Base-by-base conservation (phyloP, 2,888 invertebrate genomes). In the Rapana venosa region DNA sequence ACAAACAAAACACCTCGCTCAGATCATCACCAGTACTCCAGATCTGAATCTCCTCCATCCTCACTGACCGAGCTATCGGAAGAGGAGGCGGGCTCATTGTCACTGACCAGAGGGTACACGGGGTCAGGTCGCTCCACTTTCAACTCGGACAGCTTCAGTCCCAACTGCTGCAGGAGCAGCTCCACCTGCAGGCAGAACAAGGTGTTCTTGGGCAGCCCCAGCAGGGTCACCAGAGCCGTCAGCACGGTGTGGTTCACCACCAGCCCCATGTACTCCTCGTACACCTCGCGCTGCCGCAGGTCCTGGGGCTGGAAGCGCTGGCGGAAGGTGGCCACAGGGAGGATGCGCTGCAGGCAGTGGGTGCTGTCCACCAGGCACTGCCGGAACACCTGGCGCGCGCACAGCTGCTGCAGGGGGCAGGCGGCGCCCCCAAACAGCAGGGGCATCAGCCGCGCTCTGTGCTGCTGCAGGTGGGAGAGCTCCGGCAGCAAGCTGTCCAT, bases 11-110 rank as follows among this genome's bases (percentile, higher is more conserved):
- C 61, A 61, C 2, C 61, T 20, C 47, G 47, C 47, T 47, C 47
- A 35, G 6, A 13, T 35, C 83, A 86, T 94, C 92, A 95, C 95
- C 95, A 95, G 90, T 95, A 95, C 90, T 95, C 95, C 70, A 95
- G 88, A 89, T 95, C 95, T 4, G 95, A 95, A 84, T 95, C 95
- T 0, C 94, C 94, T 85, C 94, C 95, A 61, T 94, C 94, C 22
- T 90, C 90, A 74, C 93, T 93, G 17, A 91, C 91, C 0, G 89
- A 86, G 66, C 89, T 88, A 36, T 91, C 89, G n/a, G 87, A 84
- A 15, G 74, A 61, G 56, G 88, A 88, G 15, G n/a, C 11, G 36
- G 92, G 91, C 79, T 94, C 94, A 32, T 93, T 93, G 77, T 93
- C 88, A n/a, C 58, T 35, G 17, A 79, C 36, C 11, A 74, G 30